A percentile compares a stretch with the other conserved stretches of the same genome.
Evolutionary conservation across 2,888 invertebrate species (phyloP).

Genomic region (Pocota personata): DNA sequence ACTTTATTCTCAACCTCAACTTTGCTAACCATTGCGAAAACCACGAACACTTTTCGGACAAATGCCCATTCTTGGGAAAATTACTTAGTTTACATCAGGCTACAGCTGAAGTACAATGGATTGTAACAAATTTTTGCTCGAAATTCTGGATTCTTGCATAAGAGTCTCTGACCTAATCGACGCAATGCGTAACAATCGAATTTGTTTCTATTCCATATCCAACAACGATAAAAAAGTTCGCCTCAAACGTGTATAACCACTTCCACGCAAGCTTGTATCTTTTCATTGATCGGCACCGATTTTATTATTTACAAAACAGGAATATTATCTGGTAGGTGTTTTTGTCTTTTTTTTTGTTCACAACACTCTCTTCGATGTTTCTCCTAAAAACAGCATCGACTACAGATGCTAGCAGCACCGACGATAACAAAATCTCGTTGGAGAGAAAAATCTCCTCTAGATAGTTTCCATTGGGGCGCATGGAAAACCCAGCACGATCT

Average conservation of each 20-base stretch:
- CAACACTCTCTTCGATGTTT: slow-evolving; percentile 29
- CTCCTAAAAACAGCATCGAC: slow-evolving; percentile 27
- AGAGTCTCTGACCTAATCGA: no score
- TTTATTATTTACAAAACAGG: slow-evolving; percentile 46
- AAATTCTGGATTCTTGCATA: no score
- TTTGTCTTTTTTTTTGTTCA: slow-evolving; percentile 9
- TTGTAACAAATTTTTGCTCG: no score
- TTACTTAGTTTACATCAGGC: no score
- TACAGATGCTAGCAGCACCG: slow-evolving; percentile 4
- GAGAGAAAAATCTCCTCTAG: slow-evolving; percentile 65
- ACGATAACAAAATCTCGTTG: slow-evolving; percentile 23
- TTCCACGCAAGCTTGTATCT: slow-evolving; percentile 9
- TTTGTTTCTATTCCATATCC: neutral
- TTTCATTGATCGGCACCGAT: slow-evolving; percentile 30
- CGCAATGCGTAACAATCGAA: no score
- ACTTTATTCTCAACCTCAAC: no score
- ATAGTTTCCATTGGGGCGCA: slow-evolving; percentile 45
- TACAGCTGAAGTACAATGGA: no score
- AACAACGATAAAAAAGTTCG: slow-evolving; percentile 29
- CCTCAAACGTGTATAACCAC: neutral
- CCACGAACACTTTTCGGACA: no score
- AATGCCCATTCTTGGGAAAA: no score
- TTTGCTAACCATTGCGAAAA: no score
- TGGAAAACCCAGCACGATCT: slow-evolving; percentile 59
- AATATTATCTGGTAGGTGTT: slow-evolving; percentile 48